These are phyloP conservation scores for Lepidochrysops patricia DNA, from an alignment of 2,888 invertebrate species.

Conservation along the genomic window DNA sequence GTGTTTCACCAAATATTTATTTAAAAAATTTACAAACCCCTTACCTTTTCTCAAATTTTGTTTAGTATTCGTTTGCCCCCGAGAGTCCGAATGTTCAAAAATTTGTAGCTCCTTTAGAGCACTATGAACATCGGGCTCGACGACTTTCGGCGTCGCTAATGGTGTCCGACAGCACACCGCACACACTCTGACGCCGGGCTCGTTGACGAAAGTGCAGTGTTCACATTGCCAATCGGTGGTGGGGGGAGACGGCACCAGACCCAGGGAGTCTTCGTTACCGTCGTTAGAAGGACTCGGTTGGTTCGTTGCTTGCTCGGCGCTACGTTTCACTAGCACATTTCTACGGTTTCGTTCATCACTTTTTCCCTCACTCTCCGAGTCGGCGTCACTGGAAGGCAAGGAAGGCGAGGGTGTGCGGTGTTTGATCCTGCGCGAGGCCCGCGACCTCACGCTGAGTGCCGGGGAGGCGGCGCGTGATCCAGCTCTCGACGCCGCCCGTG, in stretches of 20 bases:
- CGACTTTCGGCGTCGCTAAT: constrained; percentile 46
- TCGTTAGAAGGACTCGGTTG: constrained; percentile 5
- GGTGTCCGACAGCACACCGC: constrained; percentile 90
- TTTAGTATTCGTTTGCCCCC: constrained; percentile 31
- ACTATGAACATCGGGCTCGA: constrained; percentile 29
- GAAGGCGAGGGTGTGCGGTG: constrained; percentile 59
- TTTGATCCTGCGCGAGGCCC: constrained; percentile 75
- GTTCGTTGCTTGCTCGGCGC: not conserved
- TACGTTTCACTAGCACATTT: not conserved
- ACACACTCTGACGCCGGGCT: constrained; percentile 85
- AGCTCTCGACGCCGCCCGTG: constrained; percentile 73
- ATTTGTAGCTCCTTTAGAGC: constrained; percentile 34
- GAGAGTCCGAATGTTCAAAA: constrained; percentile 27
- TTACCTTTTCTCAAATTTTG: constrained; percentile 74
- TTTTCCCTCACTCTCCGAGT: constrained; percentile 73
- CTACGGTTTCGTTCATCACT: constrained; percentile 31
- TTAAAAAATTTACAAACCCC: no score
- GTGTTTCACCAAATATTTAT: no score
- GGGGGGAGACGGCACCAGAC: constrained; percentile 69
- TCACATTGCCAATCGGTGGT: constrained; percentile 87
- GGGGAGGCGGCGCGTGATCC: constrained; percentile 80
- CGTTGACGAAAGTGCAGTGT: constrained; percentile 92
- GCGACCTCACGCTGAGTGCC: constrained; percentile 79
- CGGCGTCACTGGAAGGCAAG: constrained; percentile 73
- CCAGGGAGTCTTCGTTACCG: constrained; percentile 43